phyloP scores from a whole-genome alignment of 1,140 invertebrate species.

The Drosophila erecta region DNA sequence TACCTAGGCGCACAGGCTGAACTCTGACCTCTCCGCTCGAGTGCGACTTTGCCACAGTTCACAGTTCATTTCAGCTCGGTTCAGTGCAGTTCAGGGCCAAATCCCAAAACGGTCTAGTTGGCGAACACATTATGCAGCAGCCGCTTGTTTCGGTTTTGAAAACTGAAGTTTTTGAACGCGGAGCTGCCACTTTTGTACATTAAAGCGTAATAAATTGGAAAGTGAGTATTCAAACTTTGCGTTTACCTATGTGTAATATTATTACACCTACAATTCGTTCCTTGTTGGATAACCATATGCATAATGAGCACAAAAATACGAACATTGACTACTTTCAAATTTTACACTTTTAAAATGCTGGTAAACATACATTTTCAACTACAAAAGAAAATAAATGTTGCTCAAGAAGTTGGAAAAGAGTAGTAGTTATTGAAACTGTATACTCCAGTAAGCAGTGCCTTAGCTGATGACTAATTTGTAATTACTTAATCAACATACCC shows the following conservation, averaged over 20 bases:
- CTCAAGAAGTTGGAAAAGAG: not conserved
- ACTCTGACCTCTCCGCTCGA: conserved; percentile 1
- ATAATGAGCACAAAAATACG: too few species aligned
- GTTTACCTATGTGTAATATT: too few species aligned
- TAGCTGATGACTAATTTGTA: not conserved
- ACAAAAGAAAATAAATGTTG: not conserved
- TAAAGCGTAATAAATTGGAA: too few species aligned
- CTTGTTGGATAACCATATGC: too few species aligned
- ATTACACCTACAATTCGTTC: too few species aligned
- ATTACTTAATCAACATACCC: not conserved
- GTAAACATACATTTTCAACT: not conserved
- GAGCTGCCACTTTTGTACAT: too few species aligned
- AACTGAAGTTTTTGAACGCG: too few species aligned
- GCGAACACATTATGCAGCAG: not conserved
- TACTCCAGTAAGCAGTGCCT: not conserved
- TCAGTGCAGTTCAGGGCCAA: not conserved
- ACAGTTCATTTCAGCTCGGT: not conserved
- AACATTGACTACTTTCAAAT: too few species aligned
- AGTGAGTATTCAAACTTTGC: too few species aligned
- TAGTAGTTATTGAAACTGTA: too few species aligned
- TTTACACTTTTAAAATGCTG: too few species aligned
- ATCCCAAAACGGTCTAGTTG: not conserved
- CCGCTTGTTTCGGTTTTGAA: too few species aligned
- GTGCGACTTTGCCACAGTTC: conserved; percentile 1
- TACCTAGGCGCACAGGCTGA: not conserved